phyloP scores from a whole-genome alignment of 1,140 invertebrate genomes.

The Lepidostoma basale region DNA sequence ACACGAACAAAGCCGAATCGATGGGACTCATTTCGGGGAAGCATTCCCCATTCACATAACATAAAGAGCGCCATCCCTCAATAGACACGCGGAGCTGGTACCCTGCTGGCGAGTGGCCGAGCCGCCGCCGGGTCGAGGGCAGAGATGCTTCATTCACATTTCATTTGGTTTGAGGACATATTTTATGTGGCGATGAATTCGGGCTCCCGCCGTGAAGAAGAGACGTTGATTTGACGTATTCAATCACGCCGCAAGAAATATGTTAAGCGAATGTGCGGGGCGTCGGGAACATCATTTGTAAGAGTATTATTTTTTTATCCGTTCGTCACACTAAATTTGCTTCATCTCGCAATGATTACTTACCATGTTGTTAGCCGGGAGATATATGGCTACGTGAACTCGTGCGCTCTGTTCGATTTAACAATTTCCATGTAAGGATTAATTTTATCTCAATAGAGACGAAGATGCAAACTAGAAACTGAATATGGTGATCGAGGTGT shows the following conservation, averaged over 20 bases:
- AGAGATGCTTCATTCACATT: background rate
- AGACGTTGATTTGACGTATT: background rate
- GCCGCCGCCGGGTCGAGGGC: background rate
- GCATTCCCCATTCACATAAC: constrained; percentile 15
- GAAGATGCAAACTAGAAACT: no score
- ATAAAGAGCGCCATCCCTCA: constrained; percentile 2
- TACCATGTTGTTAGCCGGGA: no score
- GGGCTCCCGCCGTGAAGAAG: background rate
- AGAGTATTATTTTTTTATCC: no score
- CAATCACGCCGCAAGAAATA: background rate
- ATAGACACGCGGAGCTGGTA: background rate
- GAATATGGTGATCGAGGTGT: no score
- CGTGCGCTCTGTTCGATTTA: no score
- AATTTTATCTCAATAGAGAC: no score
- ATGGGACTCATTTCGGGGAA: constrained; percentile 15
- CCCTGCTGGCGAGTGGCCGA: background rate
- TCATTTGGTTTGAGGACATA: constrained; percentile 1
- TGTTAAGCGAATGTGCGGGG: no score
- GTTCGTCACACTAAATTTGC: no score
- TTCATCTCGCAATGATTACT: no score
- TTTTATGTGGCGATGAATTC: background rate
- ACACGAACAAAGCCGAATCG: constrained; percentile 15
- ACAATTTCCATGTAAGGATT: no score
- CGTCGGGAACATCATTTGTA: no score
- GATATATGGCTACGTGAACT: no score